Conservation (phyloP, 2,888 invertebrate species). For the Athetis lepigone region DNA sequence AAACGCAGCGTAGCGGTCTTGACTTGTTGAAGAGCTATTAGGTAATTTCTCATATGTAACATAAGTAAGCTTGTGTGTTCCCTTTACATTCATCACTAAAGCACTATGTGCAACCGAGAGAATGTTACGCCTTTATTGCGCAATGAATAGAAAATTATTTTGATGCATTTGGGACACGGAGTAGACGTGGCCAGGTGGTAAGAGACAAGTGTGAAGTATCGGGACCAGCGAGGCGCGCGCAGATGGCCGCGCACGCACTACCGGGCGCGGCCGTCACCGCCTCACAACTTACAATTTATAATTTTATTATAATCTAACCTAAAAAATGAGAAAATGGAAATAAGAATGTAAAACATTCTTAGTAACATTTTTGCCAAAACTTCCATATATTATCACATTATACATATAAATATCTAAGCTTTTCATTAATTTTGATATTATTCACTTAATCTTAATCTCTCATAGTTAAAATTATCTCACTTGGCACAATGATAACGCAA, state of each 20-base stretch:
- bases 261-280: conserved; percentile 27
- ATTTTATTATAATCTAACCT: conserved; percentile 77
- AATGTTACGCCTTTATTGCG: conserved; percentile 42
- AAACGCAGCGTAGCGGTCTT: background rate
- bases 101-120: conserved; percentile 30
- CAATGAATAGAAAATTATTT: conserved; percentile 78
- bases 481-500: conserved; percentile 90
- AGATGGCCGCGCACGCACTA: conserved; percentile 11
- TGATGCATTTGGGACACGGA: conserved; percentile 75
- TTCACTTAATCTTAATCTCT: conserved; percentile 90
- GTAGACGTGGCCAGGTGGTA: conserved; percentile 53
- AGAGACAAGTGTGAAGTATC: conserved; percentile 55
- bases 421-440: conserved; percentile 89
- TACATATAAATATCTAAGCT: conserved; percentile 88
- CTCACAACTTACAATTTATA: conserved; percentile 61
- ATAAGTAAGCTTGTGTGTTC: conserved; percentile 51
- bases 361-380: conserved; percentile 84
- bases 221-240: conserved; percentile 44
- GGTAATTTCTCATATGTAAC: conserved; percentile 42
- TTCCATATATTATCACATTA: conserved; percentile 90
- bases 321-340: conserved; percentile 77
- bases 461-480: conserved; percentile 88
- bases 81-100: conserved; percentile 64
- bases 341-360: conserved; percentile 81
- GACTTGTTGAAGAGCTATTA: conserved; percentile 49